Evolutionary conservation across 1,140 invertebrate species (phyloP).

Genomic region (Heliconius hewitsoni): DNA sequence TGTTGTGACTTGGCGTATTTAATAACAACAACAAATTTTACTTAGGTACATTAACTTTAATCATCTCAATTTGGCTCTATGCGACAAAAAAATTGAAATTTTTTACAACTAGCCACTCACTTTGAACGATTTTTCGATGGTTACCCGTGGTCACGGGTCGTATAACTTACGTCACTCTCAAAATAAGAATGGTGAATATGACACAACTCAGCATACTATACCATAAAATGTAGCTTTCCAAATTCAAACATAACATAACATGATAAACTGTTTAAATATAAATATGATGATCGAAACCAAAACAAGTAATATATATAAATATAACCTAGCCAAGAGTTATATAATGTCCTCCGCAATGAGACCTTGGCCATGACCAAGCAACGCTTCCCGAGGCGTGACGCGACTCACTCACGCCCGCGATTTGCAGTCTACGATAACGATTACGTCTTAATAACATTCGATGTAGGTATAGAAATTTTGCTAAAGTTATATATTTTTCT

Average conservation of each 20-base stretch:
- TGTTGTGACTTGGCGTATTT: not conserved
- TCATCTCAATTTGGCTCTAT: not conserved
- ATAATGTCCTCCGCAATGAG: slow-evolving; percentile 62
- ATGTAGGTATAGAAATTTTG: slow-evolving; percentile 34
- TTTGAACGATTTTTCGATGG: not conserved
- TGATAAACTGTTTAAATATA: not conserved
- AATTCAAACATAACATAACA: not conserved
- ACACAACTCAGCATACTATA: not conserved
- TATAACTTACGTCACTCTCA: not conserved
- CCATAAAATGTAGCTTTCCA: not conserved
- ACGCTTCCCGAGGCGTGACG: slow-evolving; percentile 66
- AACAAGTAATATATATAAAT: slow-evolving; percentile 41
- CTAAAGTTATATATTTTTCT: not conserved
- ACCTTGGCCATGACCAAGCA: slow-evolving; percentile 77
- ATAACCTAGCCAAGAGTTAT: slow-evolving; percentile 62
- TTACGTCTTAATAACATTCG: slow-evolving; percentile 42
- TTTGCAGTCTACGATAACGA: slow-evolving; percentile 62
- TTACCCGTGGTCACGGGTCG: slow-evolving; percentile 6
- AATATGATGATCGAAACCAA: slow-evolving; percentile 28
- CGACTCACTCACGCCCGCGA: slow-evolving; percentile 53
- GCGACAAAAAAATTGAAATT: not conserved
- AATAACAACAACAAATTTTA: not conserved
- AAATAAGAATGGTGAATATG: not conserved
- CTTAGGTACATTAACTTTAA: not conserved
- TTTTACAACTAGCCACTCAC: not conserved